Conservation (phyloP, 2,888 invertebrate species). For the Theodoxus fluviatilis region DNA sequence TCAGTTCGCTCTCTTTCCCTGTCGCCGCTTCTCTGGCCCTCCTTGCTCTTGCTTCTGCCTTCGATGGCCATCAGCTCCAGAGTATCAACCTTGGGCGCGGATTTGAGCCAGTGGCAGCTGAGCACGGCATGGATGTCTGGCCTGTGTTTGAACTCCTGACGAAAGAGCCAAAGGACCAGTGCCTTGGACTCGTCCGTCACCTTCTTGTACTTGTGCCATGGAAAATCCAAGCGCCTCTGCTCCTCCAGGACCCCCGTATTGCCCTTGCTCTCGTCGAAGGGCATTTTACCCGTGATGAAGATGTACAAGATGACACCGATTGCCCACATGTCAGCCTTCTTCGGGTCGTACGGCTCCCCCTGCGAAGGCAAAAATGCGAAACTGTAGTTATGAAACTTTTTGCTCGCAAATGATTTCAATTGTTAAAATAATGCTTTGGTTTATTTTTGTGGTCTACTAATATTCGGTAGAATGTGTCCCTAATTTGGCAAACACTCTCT, state of each 20-base stretch:
- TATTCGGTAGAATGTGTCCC: no score
- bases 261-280: constrained; percentile 66
- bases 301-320: constrained; percentile 67
- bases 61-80: constrained; percentile 31
- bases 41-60: constrained; percentile 21
- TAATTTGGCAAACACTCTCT: no score
- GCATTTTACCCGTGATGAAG: constrained; percentile 67
- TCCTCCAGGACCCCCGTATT: constrained; percentile 60
- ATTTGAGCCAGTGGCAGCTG: constrained; percentile 43
- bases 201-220: constrained; percentile 56
- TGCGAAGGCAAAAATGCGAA: no score
- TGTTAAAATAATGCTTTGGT: no score
- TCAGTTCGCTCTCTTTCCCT: constrained; percentile 17
- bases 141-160: constrained; percentile 49
- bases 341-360: constrained; percentile 67
- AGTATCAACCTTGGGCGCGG: constrained; percentile 30
- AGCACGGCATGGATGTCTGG: constrained; percentile 50
- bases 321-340: constrained; percentile 68
- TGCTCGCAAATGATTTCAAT: no score
- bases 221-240: constrained; percentile 54
- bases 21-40: not conserved
- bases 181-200: constrained; percentile 39
- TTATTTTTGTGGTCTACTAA: no score
- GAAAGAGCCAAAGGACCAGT: constrained; percentile 52
- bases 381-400: no score